Conservation (phyloP, 1,140 invertebrate genomes). For the Sycophila sp. region DNA sequence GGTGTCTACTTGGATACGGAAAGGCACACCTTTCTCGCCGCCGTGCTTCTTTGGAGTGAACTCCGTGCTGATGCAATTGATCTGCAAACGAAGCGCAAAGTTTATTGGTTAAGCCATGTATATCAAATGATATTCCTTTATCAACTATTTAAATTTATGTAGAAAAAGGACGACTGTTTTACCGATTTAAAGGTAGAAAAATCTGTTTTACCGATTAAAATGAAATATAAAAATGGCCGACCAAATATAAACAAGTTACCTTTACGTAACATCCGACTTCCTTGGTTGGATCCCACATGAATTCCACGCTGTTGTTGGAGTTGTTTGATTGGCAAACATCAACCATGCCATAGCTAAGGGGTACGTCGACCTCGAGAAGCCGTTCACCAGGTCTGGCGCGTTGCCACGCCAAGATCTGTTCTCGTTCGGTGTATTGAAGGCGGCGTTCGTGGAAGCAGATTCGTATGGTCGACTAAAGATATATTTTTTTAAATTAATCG, state of each 20-base stretch:
- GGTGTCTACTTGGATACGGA: constrained; percentile 93
- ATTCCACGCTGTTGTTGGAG: constrained; percentile 82
- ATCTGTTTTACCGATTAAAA: not conserved
- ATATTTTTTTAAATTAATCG: not conserved
- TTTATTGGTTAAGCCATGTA: not conserved
- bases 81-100: constrained; percentile 68
- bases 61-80: constrained; percentile 97
- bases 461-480: constrained; percentile 80
- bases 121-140: not conserved
- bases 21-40: constrained; percentile 96
- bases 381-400: constrained; percentile 86
- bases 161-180: too few species aligned
- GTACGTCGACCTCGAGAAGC: constrained; percentile 93
- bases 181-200: not conserved
- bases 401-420: constrained; percentile 93
- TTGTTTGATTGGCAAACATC: constrained; percentile 80
- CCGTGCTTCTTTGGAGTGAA: constrained; percentile 98
- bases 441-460: constrained; percentile 96
- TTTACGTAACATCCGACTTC: constrained; percentile 94
- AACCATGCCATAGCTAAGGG: constrained; percentile 90
- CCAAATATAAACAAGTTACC: constrained; percentile 65
- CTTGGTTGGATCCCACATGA: constrained; percentile 96
- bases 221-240: too few species aligned
- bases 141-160: too few species aligned
- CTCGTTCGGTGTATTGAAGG: constrained; percentile 94